Base-by-base conservation (phyloP, 2,888 invertebrate species). In the Idaea biselata region DNA sequence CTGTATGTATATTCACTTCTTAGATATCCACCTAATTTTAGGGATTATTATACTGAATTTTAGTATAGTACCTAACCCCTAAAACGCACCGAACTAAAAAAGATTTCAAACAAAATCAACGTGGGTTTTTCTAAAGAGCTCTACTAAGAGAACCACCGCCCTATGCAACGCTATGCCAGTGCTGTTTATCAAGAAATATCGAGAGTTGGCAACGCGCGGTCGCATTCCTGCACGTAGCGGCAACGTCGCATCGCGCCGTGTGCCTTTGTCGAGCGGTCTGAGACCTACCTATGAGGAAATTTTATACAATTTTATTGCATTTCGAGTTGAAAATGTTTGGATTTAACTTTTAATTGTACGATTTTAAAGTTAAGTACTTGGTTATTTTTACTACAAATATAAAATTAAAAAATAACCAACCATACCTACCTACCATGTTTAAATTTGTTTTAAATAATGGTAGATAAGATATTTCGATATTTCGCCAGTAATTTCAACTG, bases 191-290 rank as follows among this genome's bases (percentile, higher is more conserved):
- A 44, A 44, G 44, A 80, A 81, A 81, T 74, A 71, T 78, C 82
- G 86, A 80, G 86, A 80, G 73, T 79, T 85, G 89, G 90, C 90
- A 88, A 84, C 89, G 83, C 72, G 80, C 88, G 86, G 78, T 83
- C 89, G 88, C 90, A 90, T 90, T 89, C 90, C 86, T 83, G 78
- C 80, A 78, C 75, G 11, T 77, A 72, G 74, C 78, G 87, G 88
- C 89, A 88, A 87, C 88, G 86, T 84, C 88, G 88, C 88, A 85
- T 84, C 88, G 88, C 84, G 79, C 56, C 78, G 82, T 79, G 81
- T 79, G 86, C 83, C 86, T 88, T 87, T 83, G 86, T 82, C 77
- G 14, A 44, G 44, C 44, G 44, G 44, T 44, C 44, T 14, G 44
- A 44, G 44, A 5, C 25, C 25, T 25, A 25, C 25, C 25, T 25